Base-by-base conservation (phyloP, 2,797 vertebrate species). In the Ambastaia sidthimunki region DNA sequence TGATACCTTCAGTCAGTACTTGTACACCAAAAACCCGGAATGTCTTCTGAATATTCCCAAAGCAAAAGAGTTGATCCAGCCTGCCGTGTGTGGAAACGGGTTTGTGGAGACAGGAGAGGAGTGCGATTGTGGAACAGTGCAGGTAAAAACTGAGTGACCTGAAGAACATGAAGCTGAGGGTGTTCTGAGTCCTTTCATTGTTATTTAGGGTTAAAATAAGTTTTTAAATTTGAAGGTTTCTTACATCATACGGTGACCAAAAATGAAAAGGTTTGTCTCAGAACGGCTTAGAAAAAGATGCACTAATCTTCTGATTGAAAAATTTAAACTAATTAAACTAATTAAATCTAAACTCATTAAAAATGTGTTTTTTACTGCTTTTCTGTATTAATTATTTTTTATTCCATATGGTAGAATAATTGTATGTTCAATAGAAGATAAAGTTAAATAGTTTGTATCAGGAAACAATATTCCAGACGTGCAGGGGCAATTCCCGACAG, bases 81-180 rank as follows among this genome's bases (percentile, higher is more conserved):
- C 89, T 0, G 0, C 90, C 0, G 75, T 92, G 57, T 95, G 94
- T 21, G 93, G 93, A 6, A 95, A 95, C 3, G 89, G 92, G 3
- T 95, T 95, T 15, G 0, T 84, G 81, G 94, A 95, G 83, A 44
- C 0, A 0, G 93, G 92, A 48, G 94, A 95, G 85, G 81, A 91
- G 28, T 95, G 94, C 28, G 94, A 95, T 89, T 95, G 94, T 41
- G 94, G 94, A 67, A 63, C 85, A 0, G 47, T 89, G 75, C 11
- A 89, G 91, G 94, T 95, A 89, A 89, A 59, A 48, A 48, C 31
- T 37, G 9, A 3, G 13, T 28, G 21, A 16, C 3, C 1, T 31
- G 6, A 41, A n/a, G 4, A 50, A 13, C 12, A 19, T n/a, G 6
- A 18, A 19, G n/a, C n/a, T 55, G 52, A 54, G 50, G 18, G n/a